phyloP scores from a whole-genome alignment of 2,888 invertebrate genomes.

The Macaria liturata region DNA sequence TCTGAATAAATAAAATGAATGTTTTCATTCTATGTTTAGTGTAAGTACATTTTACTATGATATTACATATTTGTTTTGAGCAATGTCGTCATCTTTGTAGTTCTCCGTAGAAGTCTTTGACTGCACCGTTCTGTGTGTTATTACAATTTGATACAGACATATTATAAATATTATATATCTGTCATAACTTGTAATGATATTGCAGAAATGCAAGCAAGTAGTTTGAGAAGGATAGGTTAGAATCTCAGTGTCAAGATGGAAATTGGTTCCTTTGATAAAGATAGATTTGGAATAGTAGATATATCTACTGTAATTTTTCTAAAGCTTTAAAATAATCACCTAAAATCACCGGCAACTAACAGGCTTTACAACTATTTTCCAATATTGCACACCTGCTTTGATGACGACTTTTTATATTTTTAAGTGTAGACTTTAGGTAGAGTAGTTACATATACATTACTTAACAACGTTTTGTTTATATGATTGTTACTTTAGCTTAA shows the following conservation, averaged over 20 bases:
- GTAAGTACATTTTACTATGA: conserved; percentile 18
- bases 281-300: conserved; percentile 16
- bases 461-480: no score
- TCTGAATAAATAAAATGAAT: not conserved
- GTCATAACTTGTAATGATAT: not conserved
- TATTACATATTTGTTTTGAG: conserved; percentile 1
- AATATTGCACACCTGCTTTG: conserved; percentile 18
- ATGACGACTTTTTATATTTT: conserved; percentile 17
- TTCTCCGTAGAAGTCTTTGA: conserved; percentile 29
- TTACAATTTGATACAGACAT: not conserved
- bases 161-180: not conserved
- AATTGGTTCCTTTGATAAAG: conserved; percentile 23
- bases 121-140: conserved; percentile 1
- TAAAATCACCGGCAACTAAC: conserved; percentile 12
- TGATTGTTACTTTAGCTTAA: no score
- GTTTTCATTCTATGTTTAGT: conserved; percentile 1
- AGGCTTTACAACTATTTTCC: conserved; percentile 9
- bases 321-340: conserved; percentile 8
- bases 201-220: conserved; percentile 2
- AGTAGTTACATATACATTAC: no score
- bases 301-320: not conserved
- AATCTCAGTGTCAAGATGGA: not conserved
- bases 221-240: conserved; percentile 5
- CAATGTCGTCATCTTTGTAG: conserved; percentile 32
- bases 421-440: no score